A percentile compares a stretch with the other conserved stretches of the same genome.
phyloP scores from a whole-genome alignment of 2,113 vertebrate species.

The Lagopus leucura region DNA sequence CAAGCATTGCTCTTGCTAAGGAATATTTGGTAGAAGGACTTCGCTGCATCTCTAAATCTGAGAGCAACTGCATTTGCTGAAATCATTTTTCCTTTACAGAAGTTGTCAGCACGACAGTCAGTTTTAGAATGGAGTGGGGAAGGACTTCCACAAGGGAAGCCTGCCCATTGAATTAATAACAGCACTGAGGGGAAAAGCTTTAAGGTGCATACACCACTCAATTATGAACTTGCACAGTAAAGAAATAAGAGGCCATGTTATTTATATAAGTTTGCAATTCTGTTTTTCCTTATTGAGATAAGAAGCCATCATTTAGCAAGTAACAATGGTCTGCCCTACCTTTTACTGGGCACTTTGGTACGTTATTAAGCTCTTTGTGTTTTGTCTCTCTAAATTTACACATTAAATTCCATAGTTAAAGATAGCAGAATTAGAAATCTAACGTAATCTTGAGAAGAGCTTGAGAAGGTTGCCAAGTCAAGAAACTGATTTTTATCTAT shows the following conservation, averaged over 20 bases:
- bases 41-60: not conserved
- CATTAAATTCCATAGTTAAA: not conserved
- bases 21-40: not conserved
- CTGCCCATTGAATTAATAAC: not conserved
- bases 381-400: not conserved
- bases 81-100: not conserved
- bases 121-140: not conserved
- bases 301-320: not conserved
- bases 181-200: not conserved
- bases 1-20: not conserved
- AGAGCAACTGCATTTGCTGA: not conserved
- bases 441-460: not conserved
- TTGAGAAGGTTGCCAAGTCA: not conserved
- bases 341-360: not conserved
- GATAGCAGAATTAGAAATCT: not conserved
- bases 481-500: not conserved
- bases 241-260: not conserved
- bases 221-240: not conserved
- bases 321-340: not conserved
- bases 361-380: not conserved
- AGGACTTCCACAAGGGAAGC: not conserved
- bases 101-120: not conserved
- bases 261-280: not conserved
- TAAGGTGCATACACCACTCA: not conserved
- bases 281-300: not conserved